These are phyloP conservation scores for Gadus chalcogrammus DNA, from an alignment of 2,113 vertebrate species.

Conservation along the genomic window DNA sequence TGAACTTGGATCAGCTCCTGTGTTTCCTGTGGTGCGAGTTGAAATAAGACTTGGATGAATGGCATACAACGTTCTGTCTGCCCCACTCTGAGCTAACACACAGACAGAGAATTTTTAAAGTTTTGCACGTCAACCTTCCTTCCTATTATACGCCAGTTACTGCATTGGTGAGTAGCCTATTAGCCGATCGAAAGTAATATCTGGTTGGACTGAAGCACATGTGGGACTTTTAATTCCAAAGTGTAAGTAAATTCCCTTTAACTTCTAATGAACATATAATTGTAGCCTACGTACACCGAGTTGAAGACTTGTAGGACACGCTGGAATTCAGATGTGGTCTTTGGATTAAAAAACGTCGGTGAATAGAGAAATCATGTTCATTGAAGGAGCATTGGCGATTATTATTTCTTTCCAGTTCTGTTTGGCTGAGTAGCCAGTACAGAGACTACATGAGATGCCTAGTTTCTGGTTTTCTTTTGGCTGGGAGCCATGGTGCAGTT, in stretches of 20 bases:
- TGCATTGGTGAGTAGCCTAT: conserved; percentile 32
- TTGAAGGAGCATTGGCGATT: too few relatives aligned
- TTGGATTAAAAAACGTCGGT: neutral
- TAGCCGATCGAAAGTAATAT: conserved; percentile 29
- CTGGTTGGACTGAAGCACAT: conserved; percentile 37
- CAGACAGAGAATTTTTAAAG: conserved; percentile 56
- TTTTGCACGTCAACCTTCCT: conserved; percentile 33
- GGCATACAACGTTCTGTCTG: conserved; percentile 71
- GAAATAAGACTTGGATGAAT: conserved; percentile 82
- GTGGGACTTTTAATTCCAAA: conserved; percentile 43
- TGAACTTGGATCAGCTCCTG: conserved; percentile 98
- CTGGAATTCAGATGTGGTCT: neutral
- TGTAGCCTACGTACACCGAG: conserved; percentile 22
- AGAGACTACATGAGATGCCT: neutral
- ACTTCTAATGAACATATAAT: conserved; percentile 32
- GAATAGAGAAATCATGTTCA: too few relatives aligned
- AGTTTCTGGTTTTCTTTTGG: neutral
- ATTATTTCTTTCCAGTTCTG: neutral
- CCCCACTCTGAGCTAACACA: conserved; percentile 64
- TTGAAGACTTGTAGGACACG: conserved; percentile 10
- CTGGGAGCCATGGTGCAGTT: neutral
- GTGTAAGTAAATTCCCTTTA: conserved; percentile 70
- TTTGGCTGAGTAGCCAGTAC: neutral
- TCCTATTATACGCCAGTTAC: conserved; percentile 37
- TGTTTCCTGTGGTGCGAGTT: conserved; percentile 86